Evolutionary conservation across 2,888 invertebrate genomes (phyloP).

Genomic region (Troides helena): DNA sequence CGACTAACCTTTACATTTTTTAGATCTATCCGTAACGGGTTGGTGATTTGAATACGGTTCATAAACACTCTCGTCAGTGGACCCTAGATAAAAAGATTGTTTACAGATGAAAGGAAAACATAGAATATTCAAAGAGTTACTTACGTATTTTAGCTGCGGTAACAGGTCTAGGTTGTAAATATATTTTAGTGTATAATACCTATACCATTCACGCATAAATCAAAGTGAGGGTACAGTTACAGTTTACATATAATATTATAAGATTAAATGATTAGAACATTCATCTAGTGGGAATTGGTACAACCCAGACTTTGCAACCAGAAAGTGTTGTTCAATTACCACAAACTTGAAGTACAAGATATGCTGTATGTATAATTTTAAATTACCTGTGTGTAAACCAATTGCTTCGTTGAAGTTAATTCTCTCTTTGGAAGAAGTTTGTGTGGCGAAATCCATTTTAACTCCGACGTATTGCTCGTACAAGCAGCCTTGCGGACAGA

Average conservation of each 20-base stretch:
- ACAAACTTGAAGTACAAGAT: too few species aligned
- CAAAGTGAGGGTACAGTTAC: too few species aligned
- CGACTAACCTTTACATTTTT: conserved; percentile 12
- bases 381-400: not conserved
- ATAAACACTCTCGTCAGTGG: not conserved
- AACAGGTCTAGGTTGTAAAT: too few species aligned
- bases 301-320: too few species aligned
- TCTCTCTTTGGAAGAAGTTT: conserved; percentile 6
- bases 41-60: not conserved
- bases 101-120: not conserved
- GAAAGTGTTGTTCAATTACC: too few species aligned
- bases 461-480: not conserved
- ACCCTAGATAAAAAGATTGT: not conserved
- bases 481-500: conserved; percentile 32
- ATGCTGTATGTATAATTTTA: not conserved
- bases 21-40: not conserved
- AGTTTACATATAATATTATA: too few species aligned
- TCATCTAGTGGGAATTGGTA: too few species aligned
- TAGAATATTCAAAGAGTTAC: not conserved
- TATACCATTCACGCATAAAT: too few species aligned
- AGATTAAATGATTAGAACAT: too few species aligned
- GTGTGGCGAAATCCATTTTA: conserved; percentile 1
- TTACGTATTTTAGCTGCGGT: too few species aligned
- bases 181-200: too few species aligned
- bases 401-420: not conserved